Conservation (phyloP, 2,113 vertebrate species). For the Plectropomus leopardus region DNA sequence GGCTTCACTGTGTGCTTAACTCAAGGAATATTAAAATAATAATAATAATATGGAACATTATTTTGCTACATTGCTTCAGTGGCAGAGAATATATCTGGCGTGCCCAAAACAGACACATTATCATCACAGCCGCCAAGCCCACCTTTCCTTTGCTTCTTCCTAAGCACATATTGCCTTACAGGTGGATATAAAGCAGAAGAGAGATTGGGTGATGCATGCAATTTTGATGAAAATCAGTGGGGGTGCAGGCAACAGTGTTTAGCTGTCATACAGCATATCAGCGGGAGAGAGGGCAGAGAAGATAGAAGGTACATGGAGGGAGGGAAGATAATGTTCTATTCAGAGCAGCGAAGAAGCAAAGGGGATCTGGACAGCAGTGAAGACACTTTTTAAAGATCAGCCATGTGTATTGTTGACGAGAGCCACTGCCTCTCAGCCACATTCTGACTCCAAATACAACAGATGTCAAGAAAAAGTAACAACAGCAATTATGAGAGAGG, state of each 20-base stretch:
- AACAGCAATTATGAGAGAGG: not conserved
- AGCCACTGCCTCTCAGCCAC: not conserved
- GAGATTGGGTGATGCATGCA: conserved; percentile 65
- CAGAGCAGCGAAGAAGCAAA: conserved; percentile 37
- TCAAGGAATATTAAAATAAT: not conserved
- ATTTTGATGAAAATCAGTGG: conserved; percentile 78
- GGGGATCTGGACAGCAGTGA: conserved; percentile 23
- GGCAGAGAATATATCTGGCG: not conserved
- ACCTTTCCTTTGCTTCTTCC: conserved; percentile 19
- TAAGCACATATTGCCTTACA: conserved; percentile 51
- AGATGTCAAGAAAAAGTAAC: not conserved
- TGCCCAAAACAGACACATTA: not conserved
- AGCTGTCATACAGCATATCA: conserved; percentile 69
- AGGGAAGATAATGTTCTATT: conserved; percentile 65
- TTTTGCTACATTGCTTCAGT: not conserved
- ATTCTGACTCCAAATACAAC: not conserved
- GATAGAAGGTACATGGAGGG: conserved; percentile 45
- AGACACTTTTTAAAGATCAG: conserved; percentile 32
- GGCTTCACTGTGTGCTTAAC: not conserved
- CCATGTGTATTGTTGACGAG: not conserved
- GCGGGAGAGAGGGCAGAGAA: conserved; percentile 59
- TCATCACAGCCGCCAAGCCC: not conserved
- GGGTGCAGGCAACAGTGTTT: conserved; percentile 72
- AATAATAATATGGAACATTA: too few relatives aligned
- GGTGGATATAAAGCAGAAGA: conserved; percentile 48